These are phyloP conservation scores for Caenorhabditis sp. DNA, from an alignment of 2,888 invertebrate species.

Conservation along the genomic window DNA sequence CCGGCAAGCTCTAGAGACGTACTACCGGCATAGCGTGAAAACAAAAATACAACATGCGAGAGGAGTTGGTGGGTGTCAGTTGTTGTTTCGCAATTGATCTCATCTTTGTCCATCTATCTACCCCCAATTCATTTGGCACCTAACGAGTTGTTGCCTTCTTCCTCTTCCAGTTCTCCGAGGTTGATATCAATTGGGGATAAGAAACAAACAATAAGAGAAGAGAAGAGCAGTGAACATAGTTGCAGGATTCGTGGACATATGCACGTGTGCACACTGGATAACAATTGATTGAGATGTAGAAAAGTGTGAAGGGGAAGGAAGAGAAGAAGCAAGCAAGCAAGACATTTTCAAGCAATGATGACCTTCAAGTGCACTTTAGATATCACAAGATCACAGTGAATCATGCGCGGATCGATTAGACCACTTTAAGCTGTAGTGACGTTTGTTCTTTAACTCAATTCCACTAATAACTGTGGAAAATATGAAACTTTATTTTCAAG, in stretches of 20 bases:
- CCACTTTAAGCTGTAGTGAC: background rate
- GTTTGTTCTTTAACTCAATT: background rate
- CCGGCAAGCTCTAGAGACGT: constrained; percentile 8
- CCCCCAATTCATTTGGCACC: constrained; percentile 51
- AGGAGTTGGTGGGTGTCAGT: constrained; percentile 48
- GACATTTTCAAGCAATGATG: constrained; percentile 4
- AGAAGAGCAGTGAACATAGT: background rate
- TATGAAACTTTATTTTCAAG: constrained; percentile 3
- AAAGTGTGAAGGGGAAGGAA: constrained; percentile 1
- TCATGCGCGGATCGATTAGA: background rate
- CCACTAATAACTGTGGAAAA: background rate
- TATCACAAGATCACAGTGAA: constrained; percentile 14
- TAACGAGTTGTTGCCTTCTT: constrained; percentile 32
- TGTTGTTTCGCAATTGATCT: constrained; percentile 56
- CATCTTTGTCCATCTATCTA: constrained; percentile 60
- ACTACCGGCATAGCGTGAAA: constrained; percentile 55
- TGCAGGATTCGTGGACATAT: background rate
- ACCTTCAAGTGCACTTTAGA: constrained; percentile 8
- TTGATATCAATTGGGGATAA: constrained; percentile 5
- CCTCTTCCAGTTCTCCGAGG: constrained; percentile 16
- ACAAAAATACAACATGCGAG: constrained; percentile 45
- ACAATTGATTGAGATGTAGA: constrained; percentile 9
- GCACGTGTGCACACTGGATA: constrained; percentile 16
- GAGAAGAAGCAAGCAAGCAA: constrained; percentile 5
- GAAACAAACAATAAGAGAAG: constrained; percentile 2